Evolutionary conservation across 2,888 invertebrate genomes (phyloP).

Genomic region (Campoplex capitator): DNA sequence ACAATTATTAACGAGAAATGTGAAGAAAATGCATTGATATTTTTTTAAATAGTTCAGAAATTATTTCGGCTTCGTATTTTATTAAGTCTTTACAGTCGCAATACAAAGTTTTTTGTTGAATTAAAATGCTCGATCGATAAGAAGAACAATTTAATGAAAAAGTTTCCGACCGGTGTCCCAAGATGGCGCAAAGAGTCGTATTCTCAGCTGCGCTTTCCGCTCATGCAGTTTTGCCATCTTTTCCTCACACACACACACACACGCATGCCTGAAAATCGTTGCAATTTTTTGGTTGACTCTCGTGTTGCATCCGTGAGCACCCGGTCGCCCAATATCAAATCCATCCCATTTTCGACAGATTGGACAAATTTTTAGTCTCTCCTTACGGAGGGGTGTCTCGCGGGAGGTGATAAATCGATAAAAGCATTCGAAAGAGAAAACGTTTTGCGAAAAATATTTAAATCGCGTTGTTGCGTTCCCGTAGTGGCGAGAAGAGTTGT

Average conservation of each 20-base stretch:
- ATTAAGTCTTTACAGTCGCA: neutral
- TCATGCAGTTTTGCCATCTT: conserved; percentile 29
- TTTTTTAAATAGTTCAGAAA: neutral
- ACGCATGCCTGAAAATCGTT: conserved; percentile 41
- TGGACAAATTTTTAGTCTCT: conserved; percentile 29
- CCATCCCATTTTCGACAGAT: conserved; percentile 50
- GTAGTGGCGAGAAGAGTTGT: neutral
- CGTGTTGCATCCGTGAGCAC: conserved; percentile 47
- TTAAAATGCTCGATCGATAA: neutral
- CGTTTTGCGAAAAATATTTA: conserved; percentile 9
- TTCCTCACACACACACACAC: neutral
- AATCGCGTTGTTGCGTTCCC: neutral
- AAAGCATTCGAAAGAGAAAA: neutral
- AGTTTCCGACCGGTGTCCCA: neutral
- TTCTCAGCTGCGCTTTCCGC: neutral
- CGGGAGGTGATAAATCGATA: conserved; percentile 39
- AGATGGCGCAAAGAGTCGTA: conserved; percentile 12
- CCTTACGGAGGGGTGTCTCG: conserved; percentile 12
- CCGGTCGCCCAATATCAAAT: conserved; percentile 43
- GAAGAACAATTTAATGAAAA: neutral
- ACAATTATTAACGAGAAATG: neutral
- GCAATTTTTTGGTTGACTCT: conserved; percentile 56
- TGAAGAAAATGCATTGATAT: neutral
- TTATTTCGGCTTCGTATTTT: neutral
- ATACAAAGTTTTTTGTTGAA: neutral